phyloP scores from a whole-genome alignment of 2,113 vertebrate species.

The Sebastes schlegelii region DNA sequence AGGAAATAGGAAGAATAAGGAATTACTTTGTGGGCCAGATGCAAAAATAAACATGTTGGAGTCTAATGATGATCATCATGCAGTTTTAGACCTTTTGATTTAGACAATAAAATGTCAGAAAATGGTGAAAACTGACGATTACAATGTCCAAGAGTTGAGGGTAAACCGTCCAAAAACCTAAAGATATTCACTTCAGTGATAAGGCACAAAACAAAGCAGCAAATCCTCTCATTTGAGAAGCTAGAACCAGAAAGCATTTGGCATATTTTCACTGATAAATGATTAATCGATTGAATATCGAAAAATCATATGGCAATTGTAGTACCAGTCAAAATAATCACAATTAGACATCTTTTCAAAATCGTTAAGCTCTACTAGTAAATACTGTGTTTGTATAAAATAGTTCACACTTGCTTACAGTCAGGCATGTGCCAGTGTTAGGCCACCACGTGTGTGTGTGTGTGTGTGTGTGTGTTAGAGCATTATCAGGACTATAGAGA shows the following conservation, averaged over 20 bases:
- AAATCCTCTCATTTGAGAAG: not conserved
- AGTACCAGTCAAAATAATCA: too few species aligned
- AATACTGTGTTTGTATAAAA: not conserved
- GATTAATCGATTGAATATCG: too few species aligned
- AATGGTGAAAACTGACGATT: not conserved
- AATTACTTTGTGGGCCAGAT: too few species aligned
- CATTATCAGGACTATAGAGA: conserved; percentile 56
- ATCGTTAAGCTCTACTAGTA: too few species aligned
- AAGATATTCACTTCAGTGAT: not conserved
- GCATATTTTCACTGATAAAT: too few species aligned
- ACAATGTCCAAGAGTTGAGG: not conserved
- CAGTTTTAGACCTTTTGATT: not conserved
- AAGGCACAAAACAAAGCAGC: not conserved
- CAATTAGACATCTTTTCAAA: too few species aligned
- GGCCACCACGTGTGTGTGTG: conserved; percentile 21
- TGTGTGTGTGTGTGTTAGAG: conserved; percentile 30
- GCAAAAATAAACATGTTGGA: not conserved
- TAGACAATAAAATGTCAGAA: not conserved
- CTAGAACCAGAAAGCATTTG: not conserved
- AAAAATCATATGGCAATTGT: too few species aligned
- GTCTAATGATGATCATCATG: not conserved
- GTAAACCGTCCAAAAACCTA: not conserved
- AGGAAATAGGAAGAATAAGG: too few species aligned
- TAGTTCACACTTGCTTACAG: not conserved
- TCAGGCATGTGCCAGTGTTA: conserved; percentile 3